Percentiles rank a stretch among this genome's conserved stretches.
Conservation (phyloP, 2,888 invertebrate species). For the Thereva nobilitata region DNA sequence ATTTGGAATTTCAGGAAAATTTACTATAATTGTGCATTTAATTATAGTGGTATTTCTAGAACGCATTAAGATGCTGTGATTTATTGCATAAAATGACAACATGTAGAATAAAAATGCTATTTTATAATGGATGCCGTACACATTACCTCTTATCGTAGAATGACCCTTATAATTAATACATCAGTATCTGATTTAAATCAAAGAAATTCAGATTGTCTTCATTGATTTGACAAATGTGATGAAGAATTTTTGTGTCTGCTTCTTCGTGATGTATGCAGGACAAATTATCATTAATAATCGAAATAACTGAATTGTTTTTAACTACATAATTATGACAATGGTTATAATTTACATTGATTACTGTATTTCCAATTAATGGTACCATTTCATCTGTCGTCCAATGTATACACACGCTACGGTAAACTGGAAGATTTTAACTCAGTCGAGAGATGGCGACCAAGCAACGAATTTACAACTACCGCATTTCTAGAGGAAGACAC, state of each 20-base stretch:
- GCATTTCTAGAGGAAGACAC: conserved; percentile 2
- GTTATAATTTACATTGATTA: conserved; percentile 13
- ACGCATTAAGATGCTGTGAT: too few relatives aligned
- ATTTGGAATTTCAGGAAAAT: too few relatives aligned
- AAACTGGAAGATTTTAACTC: conserved; percentile 8
- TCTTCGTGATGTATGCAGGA: conserved; percentile 39
- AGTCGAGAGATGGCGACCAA: too few relatives aligned
- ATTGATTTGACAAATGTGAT: conserved; percentile 51
- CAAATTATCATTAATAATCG: background rate
- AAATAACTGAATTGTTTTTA: background rate
- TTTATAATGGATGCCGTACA: too few relatives aligned
- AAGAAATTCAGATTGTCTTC: background rate
- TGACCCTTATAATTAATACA: conserved; percentile 6
- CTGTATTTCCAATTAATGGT: conserved; percentile 12
- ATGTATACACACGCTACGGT: conserved; percentile 9
- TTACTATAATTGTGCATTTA: too few relatives aligned
- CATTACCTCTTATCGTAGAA: too few relatives aligned
- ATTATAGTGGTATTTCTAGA: too few relatives aligned
- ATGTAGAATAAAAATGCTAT: too few relatives aligned
- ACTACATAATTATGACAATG: conserved; percentile 12
- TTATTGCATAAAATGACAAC: too few relatives aligned
- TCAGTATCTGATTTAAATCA: conserved; percentile 5
- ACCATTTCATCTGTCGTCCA: conserved; percentile 6
- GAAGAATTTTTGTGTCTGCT: conserved; percentile 42
- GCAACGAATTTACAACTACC: too few relatives aligned